These are phyloP conservation scores for Ia io DNA, from an alignment of 2,113 vertebrate species.

Conservation along the genomic window DNA sequence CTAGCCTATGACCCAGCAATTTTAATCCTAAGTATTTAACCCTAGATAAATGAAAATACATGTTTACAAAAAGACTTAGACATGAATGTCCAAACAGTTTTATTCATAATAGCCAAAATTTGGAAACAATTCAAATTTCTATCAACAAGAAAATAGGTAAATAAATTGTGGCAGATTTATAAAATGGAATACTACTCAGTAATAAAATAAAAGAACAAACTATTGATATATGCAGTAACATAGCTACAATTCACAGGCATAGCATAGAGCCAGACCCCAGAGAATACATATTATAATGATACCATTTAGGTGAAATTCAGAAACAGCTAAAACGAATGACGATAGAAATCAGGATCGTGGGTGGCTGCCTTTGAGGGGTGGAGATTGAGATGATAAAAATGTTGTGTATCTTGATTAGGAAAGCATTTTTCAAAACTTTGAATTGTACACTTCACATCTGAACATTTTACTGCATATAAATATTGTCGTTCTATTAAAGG, in stretches of 20 bases:
- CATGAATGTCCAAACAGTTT: not conserved
- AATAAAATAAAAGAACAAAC: not conserved
- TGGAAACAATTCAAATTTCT: not conserved
- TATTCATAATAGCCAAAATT: not conserved
- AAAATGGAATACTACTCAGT: not conserved
- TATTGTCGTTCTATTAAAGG: not conserved
- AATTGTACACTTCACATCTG: not conserved
- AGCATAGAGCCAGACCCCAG: not conserved
- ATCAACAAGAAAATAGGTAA: not conserved
- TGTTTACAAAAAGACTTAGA: not conserved
- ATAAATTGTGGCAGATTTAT: not conserved
- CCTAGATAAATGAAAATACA: not conserved
- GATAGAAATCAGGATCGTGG: slow-evolving; percentile 4
- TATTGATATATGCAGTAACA: not conserved
- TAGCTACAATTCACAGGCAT: not conserved
- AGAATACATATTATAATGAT: not conserved
- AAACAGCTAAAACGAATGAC: not conserved
- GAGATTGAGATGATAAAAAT: not conserved
- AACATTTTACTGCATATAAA: slow-evolving; percentile 21
- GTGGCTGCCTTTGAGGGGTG: not conserved
- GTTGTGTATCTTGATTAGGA: not conserved
- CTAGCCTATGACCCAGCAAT: not conserved
- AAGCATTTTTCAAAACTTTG: slow-evolving; percentile 9
- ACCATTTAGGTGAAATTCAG: slow-evolving; percentile 15
- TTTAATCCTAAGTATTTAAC: slow-evolving; percentile 29